Evolutionary conservation across 2,113 vertebrate species (phyloP).

Genomic region (Todiramphus saurophagus): DNA sequence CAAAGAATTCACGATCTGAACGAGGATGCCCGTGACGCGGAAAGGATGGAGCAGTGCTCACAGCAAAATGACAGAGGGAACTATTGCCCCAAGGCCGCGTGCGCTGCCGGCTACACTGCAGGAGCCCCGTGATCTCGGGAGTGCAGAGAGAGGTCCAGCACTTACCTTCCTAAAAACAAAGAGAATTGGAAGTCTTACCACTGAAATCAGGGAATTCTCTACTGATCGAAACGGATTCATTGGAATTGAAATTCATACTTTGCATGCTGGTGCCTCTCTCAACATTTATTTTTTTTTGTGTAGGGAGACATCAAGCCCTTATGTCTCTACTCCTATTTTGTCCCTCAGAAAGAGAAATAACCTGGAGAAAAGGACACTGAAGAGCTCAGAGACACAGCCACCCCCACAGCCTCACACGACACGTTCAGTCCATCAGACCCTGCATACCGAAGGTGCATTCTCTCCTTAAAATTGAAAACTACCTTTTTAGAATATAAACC

Average conservation of each 20-base stretch:
- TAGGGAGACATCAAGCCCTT: not conserved
- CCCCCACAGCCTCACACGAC: not conserved
- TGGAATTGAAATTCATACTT: fast-evolving
- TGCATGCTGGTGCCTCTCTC: not conserved
- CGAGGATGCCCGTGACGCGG: not conserved
- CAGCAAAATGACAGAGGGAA: not conserved
- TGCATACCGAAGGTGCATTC: not conserved
- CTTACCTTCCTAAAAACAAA: not conserved
- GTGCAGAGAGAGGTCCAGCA: not conserved
- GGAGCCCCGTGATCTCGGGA: not conserved
- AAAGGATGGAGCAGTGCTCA: not conserved
- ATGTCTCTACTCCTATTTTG: not conserved
- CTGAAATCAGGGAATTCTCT: not conserved
- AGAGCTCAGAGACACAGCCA: not conserved
- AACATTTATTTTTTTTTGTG: not conserved
- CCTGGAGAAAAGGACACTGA: not conserved
- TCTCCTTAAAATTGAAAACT: not conserved
- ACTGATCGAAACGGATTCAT: not conserved
- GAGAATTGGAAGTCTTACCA: not conserved
- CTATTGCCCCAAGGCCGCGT: not conserved
- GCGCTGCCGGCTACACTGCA: too few species aligned
- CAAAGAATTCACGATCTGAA: not conserved
- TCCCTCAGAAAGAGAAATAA: not conserved
- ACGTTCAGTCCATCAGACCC: not conserved
- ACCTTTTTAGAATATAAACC: not conserved